These are phyloP conservation scores for Drosophila melanica DNA, from an alignment of 1,140 invertebrate genomes.

Conservation along the genomic window DNA sequence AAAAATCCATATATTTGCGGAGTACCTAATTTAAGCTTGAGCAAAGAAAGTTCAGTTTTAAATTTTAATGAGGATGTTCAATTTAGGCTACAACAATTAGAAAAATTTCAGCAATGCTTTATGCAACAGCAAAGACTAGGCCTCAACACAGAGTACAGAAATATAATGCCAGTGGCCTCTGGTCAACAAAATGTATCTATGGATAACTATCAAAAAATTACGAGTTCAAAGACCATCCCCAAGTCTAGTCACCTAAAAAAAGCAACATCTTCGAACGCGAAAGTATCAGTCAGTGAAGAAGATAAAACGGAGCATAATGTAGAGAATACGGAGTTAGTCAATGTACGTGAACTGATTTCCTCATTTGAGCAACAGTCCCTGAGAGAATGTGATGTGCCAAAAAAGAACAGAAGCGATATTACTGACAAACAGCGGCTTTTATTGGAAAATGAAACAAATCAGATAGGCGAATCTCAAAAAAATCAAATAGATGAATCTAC, in stretches of 20 bases:
- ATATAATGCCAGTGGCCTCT: background rate
- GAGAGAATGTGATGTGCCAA: conserved; percentile 16
- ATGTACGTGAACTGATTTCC: conserved; percentile 87
- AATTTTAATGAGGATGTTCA: conserved; percentile 42
- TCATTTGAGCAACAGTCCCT: conserved; percentile 84
- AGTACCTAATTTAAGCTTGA: no score
- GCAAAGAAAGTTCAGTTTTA: background rate
- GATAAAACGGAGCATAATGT: background rate
- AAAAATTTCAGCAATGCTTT: conserved; percentile 48
- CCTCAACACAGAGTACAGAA: background rate
- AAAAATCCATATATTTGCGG: background rate
- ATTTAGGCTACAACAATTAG: conserved; percentile 43
- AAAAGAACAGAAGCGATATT: background rate
- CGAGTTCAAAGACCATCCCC: no score
- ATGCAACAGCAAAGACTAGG: conserved; percentile 27
- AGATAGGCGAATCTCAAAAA: background rate
- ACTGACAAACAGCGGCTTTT: background rate
- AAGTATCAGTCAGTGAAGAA: background rate
- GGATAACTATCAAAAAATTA: background rate
- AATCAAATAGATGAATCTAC: background rate
- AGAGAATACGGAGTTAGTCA: conserved; percentile 84
- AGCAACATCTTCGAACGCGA: background rate
- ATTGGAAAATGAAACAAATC: background rate
- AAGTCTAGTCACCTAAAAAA: background rate
- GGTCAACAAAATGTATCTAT: background rate